Conservation (phyloP, 2,113 vertebrate species). For the Edolisoma coerulescens region DNA sequence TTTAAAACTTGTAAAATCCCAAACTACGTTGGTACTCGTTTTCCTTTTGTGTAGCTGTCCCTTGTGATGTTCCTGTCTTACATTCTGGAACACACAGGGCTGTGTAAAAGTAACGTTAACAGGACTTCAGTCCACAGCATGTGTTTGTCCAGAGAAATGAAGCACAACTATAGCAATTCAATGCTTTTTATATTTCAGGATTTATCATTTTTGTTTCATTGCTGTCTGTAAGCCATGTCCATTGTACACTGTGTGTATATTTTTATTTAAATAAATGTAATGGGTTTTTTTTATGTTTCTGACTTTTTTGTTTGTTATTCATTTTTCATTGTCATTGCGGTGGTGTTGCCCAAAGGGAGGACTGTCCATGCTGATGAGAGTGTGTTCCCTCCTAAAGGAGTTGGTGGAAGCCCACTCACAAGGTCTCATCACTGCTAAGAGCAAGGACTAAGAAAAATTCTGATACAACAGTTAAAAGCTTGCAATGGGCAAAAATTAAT, state of each 20-base stretch:
- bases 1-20: background rate
- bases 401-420: background rate
- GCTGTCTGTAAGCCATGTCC: constrained; percentile 71
- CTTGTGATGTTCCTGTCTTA: background rate
- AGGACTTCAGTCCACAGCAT: background rate
- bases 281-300: constrained; percentile 78
- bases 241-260: constrained; percentile 77
- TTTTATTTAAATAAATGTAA: constrained; percentile 83
- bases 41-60: constrained; percentile 19
- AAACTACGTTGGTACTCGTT: background rate
- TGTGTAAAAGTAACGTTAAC: background rate
- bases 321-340: constrained; percentile 51
- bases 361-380: background rate
- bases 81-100: background rate
- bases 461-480: background rate
- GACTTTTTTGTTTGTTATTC: constrained; percentile 48
- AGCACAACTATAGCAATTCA: constrained; percentile 15
- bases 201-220: constrained; percentile 60
- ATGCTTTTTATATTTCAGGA: constrained; percentile 6
- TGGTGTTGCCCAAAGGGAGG: background rate
- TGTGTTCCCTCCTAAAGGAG: background rate
- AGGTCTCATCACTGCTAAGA: background rate
- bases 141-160: background rate
- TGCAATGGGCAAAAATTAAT: background rate
- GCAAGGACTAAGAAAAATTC: background rate